Evolutionary conservation across 2,888 invertebrate species (phyloP), one percentile per base, ranked within the genome.

Genomic region (Dioctria linearis): DNA sequence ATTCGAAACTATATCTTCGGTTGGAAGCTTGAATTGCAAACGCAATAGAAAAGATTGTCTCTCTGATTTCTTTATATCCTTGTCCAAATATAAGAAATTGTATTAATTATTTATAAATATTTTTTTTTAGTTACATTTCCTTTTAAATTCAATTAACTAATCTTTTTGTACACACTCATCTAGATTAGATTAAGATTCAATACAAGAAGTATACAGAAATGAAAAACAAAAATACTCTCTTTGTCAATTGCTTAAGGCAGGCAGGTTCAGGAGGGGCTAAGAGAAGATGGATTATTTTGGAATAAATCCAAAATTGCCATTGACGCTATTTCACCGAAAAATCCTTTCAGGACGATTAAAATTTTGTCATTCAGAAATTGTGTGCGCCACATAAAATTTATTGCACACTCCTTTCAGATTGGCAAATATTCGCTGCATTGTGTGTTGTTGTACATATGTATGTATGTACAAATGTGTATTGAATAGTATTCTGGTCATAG

Each of bases 301-400:
- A 61, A 61, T 5, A 8, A 5, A 39, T 25, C 61, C 61, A 61
- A 61, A 39, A 61, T 3, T 61, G 37, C 61, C 61, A 11, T 61
- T 61, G 61, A 39, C 37, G 37, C 6, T 61, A 11, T 61, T 61
- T 25, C 11, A 39, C 25, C 61, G 25, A 37, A 39, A 25, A 39
- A 61, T 13, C 37, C 61, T 61, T 61, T 61, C 61, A 61, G 25
- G 37, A 11, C 37, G 61, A 61, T 61, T 61, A 61, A 61, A 39
- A 39, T 25, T 61, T 61, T 61, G 61, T 39, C 61, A 6, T 39
- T 61, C 3, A 8, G 37, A 54, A 3, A 11, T 54, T 6, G 6
- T 6, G 6, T 6, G 0, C 11, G 54, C 54, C 54, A 3, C 11
- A 6, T 54, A 54, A 54, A 54, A 54, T 54, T 54, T 54, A 54